Conservation (phyloP, 2,888 invertebrate genomes). For the Punctoribates punctum region DNA sequence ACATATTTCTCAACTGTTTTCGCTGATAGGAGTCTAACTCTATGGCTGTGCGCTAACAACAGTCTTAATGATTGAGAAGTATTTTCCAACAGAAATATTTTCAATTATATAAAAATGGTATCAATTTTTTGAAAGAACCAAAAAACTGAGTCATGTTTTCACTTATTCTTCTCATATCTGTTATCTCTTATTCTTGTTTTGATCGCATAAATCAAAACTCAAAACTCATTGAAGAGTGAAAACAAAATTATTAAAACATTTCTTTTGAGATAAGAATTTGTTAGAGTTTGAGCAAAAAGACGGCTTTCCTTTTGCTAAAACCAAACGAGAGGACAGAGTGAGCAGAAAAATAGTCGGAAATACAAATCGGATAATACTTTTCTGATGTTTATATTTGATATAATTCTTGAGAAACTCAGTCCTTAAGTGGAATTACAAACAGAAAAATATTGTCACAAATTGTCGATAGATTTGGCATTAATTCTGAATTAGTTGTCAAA, state of each 20-base stretch:
- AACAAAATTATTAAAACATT: neutral
- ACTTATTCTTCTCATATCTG: neutral
- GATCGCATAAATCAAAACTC: neutral
- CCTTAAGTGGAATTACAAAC: neutral
- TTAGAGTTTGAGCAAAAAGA: too few species aligned
- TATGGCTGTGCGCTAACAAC: neutral
- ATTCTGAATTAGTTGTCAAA: neutral
- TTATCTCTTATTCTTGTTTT: neutral
- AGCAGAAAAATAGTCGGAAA: neutral
- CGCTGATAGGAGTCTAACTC: neutral
- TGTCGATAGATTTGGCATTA: slow-evolving; percentile 11
- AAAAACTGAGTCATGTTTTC: neutral
- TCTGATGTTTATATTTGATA: neutral
- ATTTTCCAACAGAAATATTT: neutral
- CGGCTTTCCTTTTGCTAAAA: too few species aligned
- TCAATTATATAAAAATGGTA: slow-evolving; percentile 9
- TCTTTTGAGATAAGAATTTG: neutral
- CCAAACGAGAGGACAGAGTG: too few species aligned
- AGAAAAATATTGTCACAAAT: neutral
- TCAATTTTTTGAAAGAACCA: neutral
- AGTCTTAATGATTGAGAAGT: slow-evolving; percentile 4
- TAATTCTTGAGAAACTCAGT: neutral
- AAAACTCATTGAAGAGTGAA: slow-evolving; percentile 20
- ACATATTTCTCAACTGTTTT: neutral
- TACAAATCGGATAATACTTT: slow-evolving; percentile 1